These are phyloP conservation scores for Caenorhabditis japonica DNA, from an alignment of 2,888 invertebrate species.

Conservation along the genomic window DNA sequence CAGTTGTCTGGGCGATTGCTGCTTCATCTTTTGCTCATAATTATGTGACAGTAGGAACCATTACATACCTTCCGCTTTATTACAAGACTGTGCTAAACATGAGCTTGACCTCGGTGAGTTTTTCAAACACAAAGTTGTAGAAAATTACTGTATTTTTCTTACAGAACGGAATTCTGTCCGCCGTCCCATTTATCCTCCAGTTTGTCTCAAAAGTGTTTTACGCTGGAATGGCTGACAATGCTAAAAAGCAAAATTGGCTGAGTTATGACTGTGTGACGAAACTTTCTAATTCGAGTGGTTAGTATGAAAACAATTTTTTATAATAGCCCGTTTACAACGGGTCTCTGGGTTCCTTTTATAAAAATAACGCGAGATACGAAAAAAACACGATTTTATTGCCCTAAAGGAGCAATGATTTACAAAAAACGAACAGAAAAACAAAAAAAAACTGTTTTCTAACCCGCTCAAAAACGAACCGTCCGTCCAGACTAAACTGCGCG, in stretches of 20 bases:
- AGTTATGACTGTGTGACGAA: constrained; percentile 67
- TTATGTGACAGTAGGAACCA: constrained; percentile 75
- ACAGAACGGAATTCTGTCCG: constrained; percentile 76
- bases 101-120: constrained; percentile 69
- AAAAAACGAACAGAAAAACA: no score
- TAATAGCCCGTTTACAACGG: no score
- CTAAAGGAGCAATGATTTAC: no score
- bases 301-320: not conserved
- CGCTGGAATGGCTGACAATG: constrained; percentile 71
- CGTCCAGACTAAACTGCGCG: no score
- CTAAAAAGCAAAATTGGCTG: constrained; percentile 56
- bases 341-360: no score
- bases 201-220: constrained; percentile 73
- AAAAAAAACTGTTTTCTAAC: no score
- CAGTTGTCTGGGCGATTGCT: constrained; percentile 74
- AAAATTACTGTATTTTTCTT: constrained; percentile 5
- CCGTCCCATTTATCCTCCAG: constrained; percentile 74
- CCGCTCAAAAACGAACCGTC: no score
- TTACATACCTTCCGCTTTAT: constrained; percentile 75
- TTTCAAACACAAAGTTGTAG: no score
- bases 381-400: no score
- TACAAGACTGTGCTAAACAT: constrained; percentile 74
- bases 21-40: constrained; percentile 75
- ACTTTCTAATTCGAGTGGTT: constrained; percentile 73
- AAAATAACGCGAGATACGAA: no score